phyloP scores from a whole-genome alignment of 2,113 vertebrate species.

The Notarius quadriscutis region DNA sequence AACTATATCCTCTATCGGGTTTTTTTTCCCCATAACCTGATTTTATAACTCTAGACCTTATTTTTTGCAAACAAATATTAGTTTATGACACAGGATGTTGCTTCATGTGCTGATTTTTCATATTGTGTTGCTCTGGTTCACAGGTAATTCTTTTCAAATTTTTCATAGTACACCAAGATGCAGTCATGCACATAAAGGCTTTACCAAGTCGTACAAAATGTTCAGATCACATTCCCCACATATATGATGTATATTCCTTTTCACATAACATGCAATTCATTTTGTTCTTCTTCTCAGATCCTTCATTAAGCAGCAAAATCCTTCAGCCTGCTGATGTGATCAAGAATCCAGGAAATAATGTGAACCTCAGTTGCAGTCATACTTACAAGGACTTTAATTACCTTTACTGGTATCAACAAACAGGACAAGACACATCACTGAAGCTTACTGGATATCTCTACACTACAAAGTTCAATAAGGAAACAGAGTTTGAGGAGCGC shows the following conservation, averaged over 20 bases:
- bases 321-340: slow-evolving; percentile 38
- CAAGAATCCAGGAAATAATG: not conserved
- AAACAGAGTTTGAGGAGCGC: slow-evolving; percentile 33
- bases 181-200: no score
- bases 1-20: no score
- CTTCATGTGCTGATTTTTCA: slow-evolving; percentile 3
- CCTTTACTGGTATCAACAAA: slow-evolving; percentile 54
- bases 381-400: slow-evolving; percentile 26
- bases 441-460: slow-evolving; percentile 49
- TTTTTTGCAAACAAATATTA: not conserved
- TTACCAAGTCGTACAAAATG: no score
- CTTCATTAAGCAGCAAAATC: slow-evolving; percentile 12
- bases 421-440: slow-evolving; percentile 23
- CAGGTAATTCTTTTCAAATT: slow-evolving; percentile 30
- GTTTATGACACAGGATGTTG: slow-evolving; percentile 11
- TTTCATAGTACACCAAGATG: no score
- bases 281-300: slow-evolving; percentile 19
- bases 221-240: not conserved
- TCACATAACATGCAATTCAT: not conserved
- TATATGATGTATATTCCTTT: not conserved
- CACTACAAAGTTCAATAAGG: not conserved
- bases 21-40: not conserved
- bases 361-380: slow-evolving; percentile 46
- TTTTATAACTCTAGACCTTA: not conserved
- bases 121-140: slow-evolving; percentile 8